Percentiles rank a stretch among this genome's conserved stretches.
Evolutionary conservation across 2,888 invertebrate genomes (phyloP).

Genomic region (Drosophila histrio): DNA sequence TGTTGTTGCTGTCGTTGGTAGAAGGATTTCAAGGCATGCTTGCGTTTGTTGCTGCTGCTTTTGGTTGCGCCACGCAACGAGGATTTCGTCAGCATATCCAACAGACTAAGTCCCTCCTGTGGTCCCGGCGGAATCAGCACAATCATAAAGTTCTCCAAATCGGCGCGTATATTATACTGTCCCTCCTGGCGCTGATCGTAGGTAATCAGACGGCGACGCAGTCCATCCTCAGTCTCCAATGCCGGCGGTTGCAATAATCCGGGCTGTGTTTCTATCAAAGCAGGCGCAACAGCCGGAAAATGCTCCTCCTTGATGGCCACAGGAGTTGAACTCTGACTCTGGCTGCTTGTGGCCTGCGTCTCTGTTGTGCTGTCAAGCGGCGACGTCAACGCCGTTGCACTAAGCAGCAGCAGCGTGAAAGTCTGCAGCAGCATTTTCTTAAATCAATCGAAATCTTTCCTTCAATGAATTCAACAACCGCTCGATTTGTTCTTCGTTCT

Average conservation of each 20-base stretch:
- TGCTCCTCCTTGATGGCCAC: constrained; percentile 45
- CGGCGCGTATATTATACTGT: constrained; percentile 89
- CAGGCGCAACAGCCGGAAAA: constrained; percentile 52
- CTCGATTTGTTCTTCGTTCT: constrained; percentile 63
- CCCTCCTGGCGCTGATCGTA: constrained; percentile 91
- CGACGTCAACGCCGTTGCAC: constrained; percentile 20
- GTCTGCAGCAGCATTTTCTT: constrained; percentile 52
- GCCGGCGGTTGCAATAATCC: constrained; percentile 42
- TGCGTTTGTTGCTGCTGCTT: constrained; percentile 56
- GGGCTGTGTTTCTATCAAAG: constrained; percentile 29
- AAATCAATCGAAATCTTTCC: neutral
- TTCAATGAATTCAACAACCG: constrained; percentile 7
- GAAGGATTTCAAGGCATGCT: constrained; percentile 58
- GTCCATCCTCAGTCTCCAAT: constrained; percentile 37
- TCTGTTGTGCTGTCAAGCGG: constrained; percentile 13
- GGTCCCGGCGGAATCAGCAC: constrained; percentile 86
- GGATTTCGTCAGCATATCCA: constrained; percentile 80
- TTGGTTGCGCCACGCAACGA: constrained; percentile 63
- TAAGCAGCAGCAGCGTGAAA: constrained; percentile 44
- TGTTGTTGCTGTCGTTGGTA: constrained; percentile 46
- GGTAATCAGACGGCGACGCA: constrained; percentile 74
- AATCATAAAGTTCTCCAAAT: constrained; percentile 90
- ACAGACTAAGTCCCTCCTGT: constrained; percentile 71
- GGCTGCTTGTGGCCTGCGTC: constrained; percentile 13
- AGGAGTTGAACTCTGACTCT: constrained; percentile 13